Conservation (phyloP, 1,140 invertebrate species). For the Papilio glaucus region DNA sequence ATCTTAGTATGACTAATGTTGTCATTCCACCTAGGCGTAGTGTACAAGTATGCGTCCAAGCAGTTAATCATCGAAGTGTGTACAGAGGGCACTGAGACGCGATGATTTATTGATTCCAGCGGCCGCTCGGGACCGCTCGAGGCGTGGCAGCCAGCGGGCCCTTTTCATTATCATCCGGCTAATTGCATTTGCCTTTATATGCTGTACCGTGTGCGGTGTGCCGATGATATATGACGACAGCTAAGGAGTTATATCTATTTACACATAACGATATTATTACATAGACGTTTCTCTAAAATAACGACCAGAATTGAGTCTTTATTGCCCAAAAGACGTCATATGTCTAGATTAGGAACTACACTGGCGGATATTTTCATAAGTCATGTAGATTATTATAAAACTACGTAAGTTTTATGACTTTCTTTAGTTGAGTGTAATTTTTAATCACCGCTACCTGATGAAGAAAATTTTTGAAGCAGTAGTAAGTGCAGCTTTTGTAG, state of each 20-base stretch:
- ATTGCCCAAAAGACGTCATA: too few relatives aligned
- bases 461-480: too few relatives aligned
- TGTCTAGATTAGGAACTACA: too few relatives aligned
- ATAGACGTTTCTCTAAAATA: background rate
- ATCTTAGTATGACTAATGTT: slow-evolving; percentile 17
- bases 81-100: slow-evolving; percentile 57
- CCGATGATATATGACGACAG: slow-evolving; percentile 40
- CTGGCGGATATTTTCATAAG: too few relatives aligned
- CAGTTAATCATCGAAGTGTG: slow-evolving; percentile 41
- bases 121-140: slow-evolving; percentile 49
- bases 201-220: slow-evolving; percentile 25
- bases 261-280: slow-evolving; percentile 9
- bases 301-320: background rate
- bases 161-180: slow-evolving; percentile 64
- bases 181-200: slow-evolving; percentile 56
- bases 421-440: too few relatives aligned
- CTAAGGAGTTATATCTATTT: slow-evolving; percentile 23
- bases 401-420: too few relatives aligned
- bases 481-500: too few relatives aligned
- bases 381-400: too few relatives aligned
- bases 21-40: background rate
- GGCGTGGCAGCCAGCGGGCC: slow-evolving; percentile 51
- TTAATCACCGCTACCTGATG: too few relatives aligned
- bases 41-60: slow-evolving; percentile 5
- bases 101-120: slow-evolving; percentile 70